Base-by-base conservation (phyloP, 1,140 invertebrate genomes). In the Campoletis sonorensis region DNA sequence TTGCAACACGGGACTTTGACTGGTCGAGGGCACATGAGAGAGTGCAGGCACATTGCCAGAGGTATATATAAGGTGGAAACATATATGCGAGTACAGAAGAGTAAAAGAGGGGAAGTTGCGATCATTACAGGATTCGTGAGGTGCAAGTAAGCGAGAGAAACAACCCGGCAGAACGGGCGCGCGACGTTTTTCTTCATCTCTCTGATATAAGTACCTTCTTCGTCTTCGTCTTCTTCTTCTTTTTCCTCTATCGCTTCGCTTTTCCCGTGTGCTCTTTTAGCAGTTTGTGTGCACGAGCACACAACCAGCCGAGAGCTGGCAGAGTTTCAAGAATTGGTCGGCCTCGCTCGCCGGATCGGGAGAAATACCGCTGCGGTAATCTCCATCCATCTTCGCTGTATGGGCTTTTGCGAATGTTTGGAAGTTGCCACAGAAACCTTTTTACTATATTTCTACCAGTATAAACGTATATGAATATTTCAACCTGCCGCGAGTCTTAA, bases 321-420 rank as follows among this genome's bases (percentile, higher is more conserved):
- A 58, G 54, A 58, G 18, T 58, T 58, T 58, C 54, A 58, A 58
- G 54, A 58, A 58, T 58, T 13, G 18, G 21, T n/a, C 54, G 54
- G 5, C 54, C 54, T 58, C 54, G 54, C 54, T 58, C 21, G 5
- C 5, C 18, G 21, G 54, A 18, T 23, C 54, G 54, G 54, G 54
- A 58, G 54, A 58, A 58, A 58, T 58, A 58, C 54, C 54, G 54
- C 54, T 58, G 54, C 54, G 18, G 54, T 58, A 58, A 58, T 58
- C 54, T 58, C 54, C 54, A 58, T 58, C 54, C 8, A 58, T 58
- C 54, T 58, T 58, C 16, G 13, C 49, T 23, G 3, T 23, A 58
- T 58, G 54, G 54, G 54, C 16, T 21, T 58, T 58, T 58, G 54
- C 40, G 40, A 45, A 45, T 45, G 40, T 45, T 45, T 45, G 40